These are phyloP conservation scores for Drosophila ezoana DNA, from an alignment of 2,888 invertebrate species.

Conservation along the genomic window DNA sequence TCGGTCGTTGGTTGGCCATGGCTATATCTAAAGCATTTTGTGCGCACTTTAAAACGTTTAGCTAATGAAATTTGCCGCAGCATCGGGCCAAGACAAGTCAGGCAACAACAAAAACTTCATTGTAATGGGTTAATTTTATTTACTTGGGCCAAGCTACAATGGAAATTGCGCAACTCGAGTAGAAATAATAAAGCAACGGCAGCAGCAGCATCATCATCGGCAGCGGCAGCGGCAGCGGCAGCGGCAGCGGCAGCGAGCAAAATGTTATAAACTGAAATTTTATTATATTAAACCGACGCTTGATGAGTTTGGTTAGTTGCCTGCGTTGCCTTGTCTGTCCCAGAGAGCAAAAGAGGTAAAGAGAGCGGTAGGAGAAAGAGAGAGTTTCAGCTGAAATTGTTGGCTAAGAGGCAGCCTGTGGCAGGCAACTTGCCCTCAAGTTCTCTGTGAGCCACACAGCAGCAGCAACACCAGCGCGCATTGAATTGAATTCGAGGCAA, in stretches of 20 bases:
- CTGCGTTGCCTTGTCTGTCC: slow-evolving; percentile 54
- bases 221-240: slow-evolving; percentile 6
- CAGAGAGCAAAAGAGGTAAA: slow-evolving; percentile 5
- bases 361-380: background rate
- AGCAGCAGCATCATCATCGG: background rate
- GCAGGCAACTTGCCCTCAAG: slow-evolving; percentile 44
- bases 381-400: slow-evolving; percentile 13
- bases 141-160: slow-evolving; percentile 65
- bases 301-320: slow-evolving; percentile 80
- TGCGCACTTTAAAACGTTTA: slow-evolving; percentile 79
- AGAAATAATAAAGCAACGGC: slow-evolving; percentile 68
- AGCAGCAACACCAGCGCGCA: slow-evolving; percentile 40
- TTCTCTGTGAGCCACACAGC: slow-evolving; percentile 40
- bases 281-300: slow-evolving; percentile 81
- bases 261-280: slow-evolving; percentile 81
- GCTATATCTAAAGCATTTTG: slow-evolving; percentile 56
- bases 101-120: slow-evolving; percentile 70
- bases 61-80: slow-evolving; percentile 77
- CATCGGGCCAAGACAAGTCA: slow-evolving; percentile 39
- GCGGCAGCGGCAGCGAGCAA: slow-evolving; percentile 39
- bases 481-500: slow-evolving; percentile 71
- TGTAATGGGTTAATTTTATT: slow-evolving; percentile 81
- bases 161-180: slow-evolving; percentile 55
- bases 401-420: slow-evolving; percentile 32
- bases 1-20: slow-evolving; percentile 36